phyloP scores from a whole-genome alignment of 2,888 invertebrate genomes.

The Eristalis pertinax region DNA sequence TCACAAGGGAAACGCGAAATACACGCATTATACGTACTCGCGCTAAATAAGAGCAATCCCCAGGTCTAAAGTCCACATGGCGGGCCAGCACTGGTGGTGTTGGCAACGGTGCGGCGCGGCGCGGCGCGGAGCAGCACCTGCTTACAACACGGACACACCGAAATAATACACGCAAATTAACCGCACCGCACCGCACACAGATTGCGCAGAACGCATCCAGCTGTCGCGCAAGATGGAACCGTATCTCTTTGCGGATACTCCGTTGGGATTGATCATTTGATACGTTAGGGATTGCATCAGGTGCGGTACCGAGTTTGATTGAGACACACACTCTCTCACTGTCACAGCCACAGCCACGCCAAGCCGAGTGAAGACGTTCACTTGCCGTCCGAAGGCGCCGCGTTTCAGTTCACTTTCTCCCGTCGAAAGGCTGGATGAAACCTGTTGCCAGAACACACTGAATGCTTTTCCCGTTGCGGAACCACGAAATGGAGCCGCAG shows the following conservation, averaged over 20 bases:
- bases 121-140: conserved; percentile 35
- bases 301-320: conserved; percentile 17
- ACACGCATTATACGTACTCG: conserved; percentile 40
- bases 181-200: conserved; percentile 53
- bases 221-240: conserved; percentile 55
- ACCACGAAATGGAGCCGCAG: conserved; percentile 11
- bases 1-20: conserved; percentile 63
- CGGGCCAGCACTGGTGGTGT: not conserved
- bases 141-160: conserved; percentile 63
- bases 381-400: too few species aligned
- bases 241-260: conserved; percentile 35
- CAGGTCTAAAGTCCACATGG: conserved; percentile 1
- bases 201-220: conserved; percentile 43
- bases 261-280: conserved; percentile 65
- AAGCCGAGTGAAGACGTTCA: conserved; percentile 45
- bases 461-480: conserved; percentile 42
- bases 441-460: conserved; percentile 50
- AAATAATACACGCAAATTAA: conserved; percentile 61
- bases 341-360: not conserved
- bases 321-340: conserved; percentile 6
- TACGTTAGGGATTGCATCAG: conserved; percentile 57
- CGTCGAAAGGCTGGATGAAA: conserved; percentile 40
- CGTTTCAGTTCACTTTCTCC: conserved; percentile 58
- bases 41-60: conserved; percentile 51
- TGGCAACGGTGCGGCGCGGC: not conserved